These are phyloP conservation scores for Microctonus hyperodae DNA, from an alignment of 2,888 invertebrate species.

Conservation along the genomic window DNA sequence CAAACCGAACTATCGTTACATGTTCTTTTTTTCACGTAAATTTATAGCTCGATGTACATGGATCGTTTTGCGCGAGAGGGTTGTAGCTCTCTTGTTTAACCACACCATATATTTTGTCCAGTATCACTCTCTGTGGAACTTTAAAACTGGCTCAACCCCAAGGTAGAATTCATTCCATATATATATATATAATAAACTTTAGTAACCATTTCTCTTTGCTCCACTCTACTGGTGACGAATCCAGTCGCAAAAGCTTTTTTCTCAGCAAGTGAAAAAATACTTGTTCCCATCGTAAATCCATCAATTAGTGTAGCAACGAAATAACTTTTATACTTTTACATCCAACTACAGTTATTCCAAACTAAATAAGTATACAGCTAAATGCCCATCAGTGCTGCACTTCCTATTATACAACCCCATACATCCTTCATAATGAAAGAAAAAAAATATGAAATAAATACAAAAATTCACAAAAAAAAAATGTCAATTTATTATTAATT, in stretches of 20 bases:
- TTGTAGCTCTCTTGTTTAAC: constrained; percentile 36
- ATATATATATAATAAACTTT: constrained; percentile 31
- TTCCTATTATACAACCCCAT: background rate
- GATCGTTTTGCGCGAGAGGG: constrained; percentile 4
- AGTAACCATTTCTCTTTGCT: constrained; percentile 11
- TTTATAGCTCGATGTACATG: background rate
- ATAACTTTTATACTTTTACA: constrained; percentile 15
- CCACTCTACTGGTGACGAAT: constrained; percentile 16
- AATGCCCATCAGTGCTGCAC: background rate
- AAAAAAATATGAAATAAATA: background rate
- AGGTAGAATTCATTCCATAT: background rate
- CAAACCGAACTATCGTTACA: background rate
- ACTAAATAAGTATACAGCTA: background rate
- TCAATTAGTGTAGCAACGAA: constrained; percentile 33
- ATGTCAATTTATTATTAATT: background rate
- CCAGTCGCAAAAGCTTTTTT: constrained; percentile 20
- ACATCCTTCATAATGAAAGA: background rate
- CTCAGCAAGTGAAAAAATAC: constrained; percentile 17
- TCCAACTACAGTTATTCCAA: background rate
- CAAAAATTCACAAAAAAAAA: background rate
- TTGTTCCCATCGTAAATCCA: constrained; percentile 12
- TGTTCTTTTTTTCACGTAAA: background rate
- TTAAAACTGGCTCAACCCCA: constrained; percentile 18
- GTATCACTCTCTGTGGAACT: constrained; percentile 32
- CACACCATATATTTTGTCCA: constrained; percentile 30